Evolutionary conservation across 2,797 vertebrate genomes (phyloP).

Genomic region (Miichthys miiuy): DNA sequence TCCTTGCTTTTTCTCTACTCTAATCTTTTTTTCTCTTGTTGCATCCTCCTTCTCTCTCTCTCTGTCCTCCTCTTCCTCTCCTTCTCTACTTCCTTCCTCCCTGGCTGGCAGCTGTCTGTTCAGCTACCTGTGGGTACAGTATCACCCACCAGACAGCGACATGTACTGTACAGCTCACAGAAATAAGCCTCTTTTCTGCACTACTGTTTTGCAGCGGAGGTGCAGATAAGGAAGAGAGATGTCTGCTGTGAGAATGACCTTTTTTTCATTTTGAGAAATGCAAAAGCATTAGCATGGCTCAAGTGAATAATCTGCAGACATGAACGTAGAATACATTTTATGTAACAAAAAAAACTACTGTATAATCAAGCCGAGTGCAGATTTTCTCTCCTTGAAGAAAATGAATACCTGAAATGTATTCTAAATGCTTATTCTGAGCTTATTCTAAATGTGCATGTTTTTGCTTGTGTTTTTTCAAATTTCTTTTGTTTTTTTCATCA

Average conservation of each 20-base stretch:
- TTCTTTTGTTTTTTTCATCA: conserved; percentile 51
- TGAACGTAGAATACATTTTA: conserved; percentile 56
- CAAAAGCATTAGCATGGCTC: conserved; percentile 73
- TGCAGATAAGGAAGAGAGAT: conserved; percentile 72
- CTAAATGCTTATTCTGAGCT: conserved; percentile 30
- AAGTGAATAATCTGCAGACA: conserved; percentile 64
- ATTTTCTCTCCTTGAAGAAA: conserved; percentile 51
- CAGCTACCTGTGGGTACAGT: conserved; percentile 56
- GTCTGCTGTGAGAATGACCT: conserved; percentile 65
- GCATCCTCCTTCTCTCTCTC: conserved; percentile 17
- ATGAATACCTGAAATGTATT: conserved; percentile 39
- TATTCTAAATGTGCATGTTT: conserved; percentile 44
- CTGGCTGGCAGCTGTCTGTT: conserved; percentile 56
- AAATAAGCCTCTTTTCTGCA: conserved; percentile 75
- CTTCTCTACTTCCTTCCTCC: conserved; percentile 18
- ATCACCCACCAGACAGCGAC: conserved; percentile 71
- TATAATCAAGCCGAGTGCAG: conserved; percentile 22
- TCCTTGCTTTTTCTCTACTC: conserved; percentile 18
- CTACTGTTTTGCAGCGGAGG: conserved; percentile 70
- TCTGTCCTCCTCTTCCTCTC: background rate
- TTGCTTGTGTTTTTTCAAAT: conserved; percentile 29
- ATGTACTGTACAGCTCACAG: conserved; percentile 52
- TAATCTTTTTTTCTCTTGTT: conserved; percentile 14
- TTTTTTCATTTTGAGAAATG: conserved; percentile 57
- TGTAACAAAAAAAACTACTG: background rate